Evolutionary conservation across 1,140 invertebrate genomes (phyloP), one percentile per base, ranked within the genome.

Genomic region (Brachionus rubens): DNA sequence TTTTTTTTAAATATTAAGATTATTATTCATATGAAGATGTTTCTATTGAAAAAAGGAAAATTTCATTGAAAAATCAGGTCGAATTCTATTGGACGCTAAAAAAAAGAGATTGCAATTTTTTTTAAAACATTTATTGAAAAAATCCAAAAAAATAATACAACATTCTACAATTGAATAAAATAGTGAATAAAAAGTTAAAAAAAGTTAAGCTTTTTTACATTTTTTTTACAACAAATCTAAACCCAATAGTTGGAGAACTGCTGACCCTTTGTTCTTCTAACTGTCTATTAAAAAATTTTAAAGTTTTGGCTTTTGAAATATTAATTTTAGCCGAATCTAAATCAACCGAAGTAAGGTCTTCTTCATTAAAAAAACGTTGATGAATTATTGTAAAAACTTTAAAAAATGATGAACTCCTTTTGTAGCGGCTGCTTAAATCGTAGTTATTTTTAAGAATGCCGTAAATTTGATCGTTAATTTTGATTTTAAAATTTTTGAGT

Each of bases 121-220:
- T n/a, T n/a, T n/a, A n/a, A n/a, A n/a, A n/a, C n/a, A n/a, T n/a
- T n/a, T n/a, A n/a, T n/a, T n/a, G n/a, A n/a, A n/a, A n/a, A n/a
- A n/a, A n/a, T n/a, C n/a, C n/a, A n/a, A n/a, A n/a, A n/a, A n/a
- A n/a, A n/a, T n/a, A n/a, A n/a, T n/a, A n/a, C n/a, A n/a, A n/a
- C n/a, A n/a, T n/a, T n/a, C n/a, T n/a, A n/a, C n/a, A n/a, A n/a
- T n/a, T n/a, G n/a, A n/a, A n/a, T n/a, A n/a, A n/a, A n/a, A n/a
- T 36, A 36, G 9, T 36, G 9, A 36, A 36, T 5, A 36, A 36
- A 36, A 36, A 36, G 9, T 36, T 36, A 36, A 54, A 28, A n/a
- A 54, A 54, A 54, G 28, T 54, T 28, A 54, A 54, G 26, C 28
- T 54, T 26, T 54, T 54, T 54, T 54, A 30, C 52, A 54, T 54